A percentile compares a stretch with the other conserved stretches of the same genome.
These are phyloP conservation scores for Andrena minutula DNA, from an alignment of 2,888 invertebrate genomes.

Conservation along the genomic window DNA sequence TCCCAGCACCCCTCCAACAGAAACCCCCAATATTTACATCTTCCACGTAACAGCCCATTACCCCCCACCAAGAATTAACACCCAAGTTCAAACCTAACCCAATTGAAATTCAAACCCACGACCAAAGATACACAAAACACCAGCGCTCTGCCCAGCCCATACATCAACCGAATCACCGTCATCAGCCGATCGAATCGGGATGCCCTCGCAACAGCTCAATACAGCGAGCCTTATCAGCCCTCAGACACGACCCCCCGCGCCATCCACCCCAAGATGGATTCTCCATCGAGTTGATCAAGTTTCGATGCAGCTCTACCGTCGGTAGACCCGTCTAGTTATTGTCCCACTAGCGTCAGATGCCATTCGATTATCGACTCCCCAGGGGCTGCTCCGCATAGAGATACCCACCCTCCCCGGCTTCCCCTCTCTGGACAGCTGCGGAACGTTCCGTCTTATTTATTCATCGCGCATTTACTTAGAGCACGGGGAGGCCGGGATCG, in stretches of 20 bases:
- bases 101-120: not conserved
- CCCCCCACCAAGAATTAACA: not conserved
- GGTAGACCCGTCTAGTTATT: conserved; percentile 49
- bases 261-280: conserved; percentile 12
- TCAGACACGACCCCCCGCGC: conserved; percentile 3
- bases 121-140: not conserved
- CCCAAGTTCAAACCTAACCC: not conserved
- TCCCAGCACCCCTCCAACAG: no score
- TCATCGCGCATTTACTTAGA: conserved; percentile 80
- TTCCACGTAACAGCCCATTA: no score
- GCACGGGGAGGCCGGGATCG: conserved; percentile 61
- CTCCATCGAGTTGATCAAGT: conserved; percentile 49
- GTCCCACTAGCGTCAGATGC: conserved; percentile 64
- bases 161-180: conserved; percentile 13
- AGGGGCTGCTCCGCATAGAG: conserved; percentile 15
- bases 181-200: conserved; percentile 29
- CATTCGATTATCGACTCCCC: conserved; percentile 64
- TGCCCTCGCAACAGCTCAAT: conserved; percentile 14
- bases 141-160: not conserved
- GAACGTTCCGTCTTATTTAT: conserved; percentile 74
- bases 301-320: conserved; percentile 31
- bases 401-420: not conserved
- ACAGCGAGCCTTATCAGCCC: conserved; percentile 32
- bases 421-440: conserved; percentile 10
- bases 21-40: no score